These are phyloP conservation scores for Eremobia ochroleuca DNA, from an alignment of 2,888 invertebrate species.

Conservation along the genomic window DNA sequence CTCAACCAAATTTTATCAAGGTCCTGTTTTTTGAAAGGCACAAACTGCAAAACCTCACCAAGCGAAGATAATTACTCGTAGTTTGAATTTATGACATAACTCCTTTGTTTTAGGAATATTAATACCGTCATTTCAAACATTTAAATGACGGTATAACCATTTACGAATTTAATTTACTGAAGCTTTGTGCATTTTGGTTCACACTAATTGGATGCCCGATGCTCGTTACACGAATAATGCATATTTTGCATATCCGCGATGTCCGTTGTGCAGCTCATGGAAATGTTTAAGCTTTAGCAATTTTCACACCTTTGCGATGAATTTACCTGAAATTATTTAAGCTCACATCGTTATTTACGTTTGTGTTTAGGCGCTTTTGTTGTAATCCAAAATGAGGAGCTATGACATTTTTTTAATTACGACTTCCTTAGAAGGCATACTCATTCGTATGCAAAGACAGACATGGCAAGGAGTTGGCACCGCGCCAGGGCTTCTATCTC, in stretches of 20 bases:
- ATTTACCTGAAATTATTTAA: not conserved
- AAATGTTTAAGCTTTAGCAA: not conserved
- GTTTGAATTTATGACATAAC: not conserved
- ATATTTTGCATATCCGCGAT: constrained; percentile 5
- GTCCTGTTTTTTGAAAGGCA: not conserved
- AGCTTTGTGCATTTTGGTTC: constrained; percentile 4
- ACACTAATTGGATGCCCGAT: not conserved
- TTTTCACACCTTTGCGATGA: not conserved
- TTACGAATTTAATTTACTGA: not conserved
- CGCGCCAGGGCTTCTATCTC: constrained; percentile 79
- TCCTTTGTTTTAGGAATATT: not conserved
- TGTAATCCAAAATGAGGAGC: constrained; percentile 10
- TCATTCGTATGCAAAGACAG: constrained; percentile 73
- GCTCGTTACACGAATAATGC: not conserved
- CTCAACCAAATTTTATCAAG: not conserved
- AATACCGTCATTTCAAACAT: not conserved
- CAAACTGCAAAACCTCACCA: not conserved
- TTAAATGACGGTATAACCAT: not conserved
- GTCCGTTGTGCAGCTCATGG: no score
- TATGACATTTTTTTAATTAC: constrained; percentile 76
- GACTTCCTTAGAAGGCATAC: constrained; percentile 57
- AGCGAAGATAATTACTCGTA: not conserved
- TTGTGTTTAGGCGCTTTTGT: not conserved
- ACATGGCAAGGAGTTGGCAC: constrained; percentile 79
- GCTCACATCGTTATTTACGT: not conserved